Base-by-base conservation (phyloP, 2,113 vertebrate species). In the Cinclus mexicanus region DNA sequence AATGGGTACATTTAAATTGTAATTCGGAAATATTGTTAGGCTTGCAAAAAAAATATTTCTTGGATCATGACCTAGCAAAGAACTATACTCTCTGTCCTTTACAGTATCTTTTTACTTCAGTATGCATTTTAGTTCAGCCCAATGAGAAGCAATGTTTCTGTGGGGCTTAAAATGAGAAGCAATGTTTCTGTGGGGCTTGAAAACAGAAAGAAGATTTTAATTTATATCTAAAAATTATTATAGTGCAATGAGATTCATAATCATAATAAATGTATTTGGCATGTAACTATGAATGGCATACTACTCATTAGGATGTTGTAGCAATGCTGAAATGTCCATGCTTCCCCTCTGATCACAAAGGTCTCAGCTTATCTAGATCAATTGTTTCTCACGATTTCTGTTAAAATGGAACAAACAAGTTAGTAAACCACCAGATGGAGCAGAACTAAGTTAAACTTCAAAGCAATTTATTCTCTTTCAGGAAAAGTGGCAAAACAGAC, bases 331-430 rank as follows among this genome's bases (percentile, higher is more conserved):
- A 97, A 96, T 93, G 87, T 91, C 91, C 86, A 50, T 60, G 75
- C 90, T 29, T 93, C 95, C 83, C 65, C 65, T 87, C 84, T 87
- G 89, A 89, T 96, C 84, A 95, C 39, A 94, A 97, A 92, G 49
- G 59, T 89, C 61, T 81, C 86, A 31, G 57, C 88, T 94, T 94
- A 95, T 87, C 76, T 89, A 95, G 76, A 91, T 90, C 50, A 96
- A 75, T 59, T 92, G 71, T 76, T 95, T 96, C 93, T 29, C 21
- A 21, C 71, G 81, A 95, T 95, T 95, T 90, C 79, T 91, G 78
- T 59, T 95, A 88, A 97, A 97, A 97, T 96, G 83, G 70, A 90
- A 97, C 82, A 94, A 46, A 60, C 37, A 87, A 95, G 75, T 95
- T 80, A 87, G 56, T 42, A 95, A 85, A 94, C 76, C 65, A 87